Evolutionary conservation across 2,888 invertebrate genomes (phyloP).

Genomic region (Rhagonycha lutea): DNA sequence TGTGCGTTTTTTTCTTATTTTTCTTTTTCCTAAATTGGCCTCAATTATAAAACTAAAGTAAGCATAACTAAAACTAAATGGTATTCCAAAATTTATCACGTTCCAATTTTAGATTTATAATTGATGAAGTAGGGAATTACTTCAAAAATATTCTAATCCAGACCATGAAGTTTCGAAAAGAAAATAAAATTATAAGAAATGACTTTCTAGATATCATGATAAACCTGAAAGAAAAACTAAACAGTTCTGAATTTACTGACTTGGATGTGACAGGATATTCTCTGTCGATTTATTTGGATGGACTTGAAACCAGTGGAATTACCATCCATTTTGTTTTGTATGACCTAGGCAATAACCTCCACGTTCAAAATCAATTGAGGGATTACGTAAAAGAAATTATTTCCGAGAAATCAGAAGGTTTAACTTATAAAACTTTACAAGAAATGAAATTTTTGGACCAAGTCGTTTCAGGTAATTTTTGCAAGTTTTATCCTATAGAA

Average conservation of each 20-base stretch:
- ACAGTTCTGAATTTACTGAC: conserved; percentile 34
- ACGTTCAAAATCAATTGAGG: conserved; percentile 52
- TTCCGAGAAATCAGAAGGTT: conserved; percentile 41
- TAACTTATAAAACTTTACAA: conserved; percentile 53
- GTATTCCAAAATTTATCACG: background rate
- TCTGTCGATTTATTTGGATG: conserved; percentile 54
- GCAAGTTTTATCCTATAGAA: background rate
- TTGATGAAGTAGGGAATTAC: conserved; percentile 41
- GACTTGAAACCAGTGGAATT: conserved; percentile 56
- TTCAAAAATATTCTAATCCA: conserved; percentile 45
- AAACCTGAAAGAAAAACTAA: conserved; percentile 40
- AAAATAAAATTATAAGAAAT: conserved; percentile 48
- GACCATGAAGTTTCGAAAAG: conserved; percentile 49
- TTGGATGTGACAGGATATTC: conserved; percentile 48
- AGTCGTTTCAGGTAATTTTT: conserved; percentile 46
- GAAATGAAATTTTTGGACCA: conserved; percentile 57
- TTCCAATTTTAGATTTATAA: conserved; percentile 19
- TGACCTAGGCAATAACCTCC: conserved; percentile 51
- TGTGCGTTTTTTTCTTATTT: conserved; percentile 2
- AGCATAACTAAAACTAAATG: background rate
- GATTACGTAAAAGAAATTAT: conserved; percentile 48
- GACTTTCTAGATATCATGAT: conserved; percentile 54
- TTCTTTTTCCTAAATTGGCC: background rate
- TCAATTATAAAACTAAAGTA: conserved; percentile 23
- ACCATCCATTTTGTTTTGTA: conserved; percentile 51